Evolutionary conservation across 23 tunicate genomes (phyloP).

Genomic region (Corella eumyota): DNA sequence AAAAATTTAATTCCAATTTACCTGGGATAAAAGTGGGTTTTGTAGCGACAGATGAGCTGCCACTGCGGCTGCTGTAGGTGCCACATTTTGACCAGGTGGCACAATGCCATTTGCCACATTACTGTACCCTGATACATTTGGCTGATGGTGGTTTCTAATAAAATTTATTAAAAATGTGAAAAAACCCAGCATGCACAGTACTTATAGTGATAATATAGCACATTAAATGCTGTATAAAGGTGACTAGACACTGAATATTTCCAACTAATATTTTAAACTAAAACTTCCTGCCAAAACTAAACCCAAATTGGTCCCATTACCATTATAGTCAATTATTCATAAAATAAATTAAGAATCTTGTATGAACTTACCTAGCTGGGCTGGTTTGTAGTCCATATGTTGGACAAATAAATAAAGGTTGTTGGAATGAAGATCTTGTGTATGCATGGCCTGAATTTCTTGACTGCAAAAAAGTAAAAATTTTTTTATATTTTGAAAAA

Average conservation of each 20-base stretch:
- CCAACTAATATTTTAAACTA: no score
- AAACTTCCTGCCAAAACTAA: no score
- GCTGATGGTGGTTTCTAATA: conserved; percentile 9
- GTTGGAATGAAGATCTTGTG: conserved; percentile 51
- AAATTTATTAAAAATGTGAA: no score
- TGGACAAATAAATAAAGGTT: conserved; percentile 79
- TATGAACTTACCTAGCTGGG: conserved; percentile 45
- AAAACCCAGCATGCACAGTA: no score
- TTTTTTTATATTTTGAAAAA: no score
- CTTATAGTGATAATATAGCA: no score
- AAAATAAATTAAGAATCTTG: no score
- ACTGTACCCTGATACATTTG: neutral
- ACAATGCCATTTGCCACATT: conserved; percentile 5
- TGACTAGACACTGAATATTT: no score
- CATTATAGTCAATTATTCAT: no score
- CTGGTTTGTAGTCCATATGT: conserved; percentile 58
- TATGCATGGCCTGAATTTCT: conserved; percentile 17
- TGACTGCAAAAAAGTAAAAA: conserved; percentile 9
- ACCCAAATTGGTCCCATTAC: no score
- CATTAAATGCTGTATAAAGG: no score
- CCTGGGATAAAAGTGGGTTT: conserved; percentile 62
- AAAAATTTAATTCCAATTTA: conserved; percentile 5
- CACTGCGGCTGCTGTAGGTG: conserved; percentile 23
- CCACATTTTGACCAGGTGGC: conserved; percentile 13
- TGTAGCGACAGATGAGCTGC: conserved; percentile 59